Evolutionary conservation across 2,797 vertebrate genomes (phyloP), one percentile per base, ranked within the genome.

Genomic region (Crenuchus spilurus): DNA sequence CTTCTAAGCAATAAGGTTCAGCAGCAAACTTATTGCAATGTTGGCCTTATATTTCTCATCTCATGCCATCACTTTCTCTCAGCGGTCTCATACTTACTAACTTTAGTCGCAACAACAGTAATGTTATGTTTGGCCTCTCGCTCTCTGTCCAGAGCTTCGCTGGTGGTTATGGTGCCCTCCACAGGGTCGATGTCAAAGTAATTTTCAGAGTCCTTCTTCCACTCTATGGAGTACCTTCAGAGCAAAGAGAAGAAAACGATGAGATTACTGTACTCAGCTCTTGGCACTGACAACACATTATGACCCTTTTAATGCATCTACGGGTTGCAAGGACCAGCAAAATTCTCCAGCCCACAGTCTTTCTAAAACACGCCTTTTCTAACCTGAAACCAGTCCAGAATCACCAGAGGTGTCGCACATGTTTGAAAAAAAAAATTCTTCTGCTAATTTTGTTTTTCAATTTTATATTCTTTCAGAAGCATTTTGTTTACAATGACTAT

Each of bases 41-140:
- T 16, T 8, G 60, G 24, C 16, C 37, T 62, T 7, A 26, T 42
- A 62, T 26, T 42, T 16, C 37, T 41, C 37, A 13, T 62, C 22
- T n/a, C 24, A n/a, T 14, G 58, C 44, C 28, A 10, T 24, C 3
- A 8, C 33, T 42, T 62, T 42, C 14, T 65, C 51, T 55, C 39
- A 4, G 2, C 1, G 72, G 14, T n/a, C n/a, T 61, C 80, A 87
- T 95, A 97, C 96, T 97, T 94, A 98, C 96, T 96, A 90, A 96
- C 89, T 98, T 98, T 97, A 85, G 93, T 95, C 79, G 96, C 95
- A 83, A 96, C 90, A 85, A 96, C 92, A 70, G 93, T 96, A 87
- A 98, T 91, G 85, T 95, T 96, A 86, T 96, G 95, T 81, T 93
- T 94, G 0, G 91, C 83, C 0, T 85, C 89, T 64, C 78, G 93